These are phyloP conservation scores for Lasioglossum pauxillum DNA, from an alignment of 2,888 invertebrate genomes.

Conservation along the genomic window DNA sequence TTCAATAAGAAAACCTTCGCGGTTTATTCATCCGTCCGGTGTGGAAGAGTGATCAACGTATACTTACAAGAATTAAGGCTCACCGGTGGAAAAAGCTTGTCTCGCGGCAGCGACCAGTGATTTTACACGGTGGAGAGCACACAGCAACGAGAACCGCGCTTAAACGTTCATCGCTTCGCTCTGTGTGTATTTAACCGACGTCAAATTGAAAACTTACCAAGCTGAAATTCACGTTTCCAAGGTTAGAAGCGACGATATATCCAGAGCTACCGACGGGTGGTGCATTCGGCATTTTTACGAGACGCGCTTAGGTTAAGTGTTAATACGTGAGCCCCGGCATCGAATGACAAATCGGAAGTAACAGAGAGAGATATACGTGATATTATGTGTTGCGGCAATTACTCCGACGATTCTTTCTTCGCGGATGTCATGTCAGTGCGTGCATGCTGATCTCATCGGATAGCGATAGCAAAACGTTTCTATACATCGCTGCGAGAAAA, in stretches of 20 bases:
- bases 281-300: constrained; percentile 27
- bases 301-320: constrained; percentile 57
- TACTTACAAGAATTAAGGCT: constrained; percentile 7
- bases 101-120: not conserved
- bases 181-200: constrained; percentile 19
- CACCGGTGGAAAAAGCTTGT: not conserved
- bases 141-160: not conserved
- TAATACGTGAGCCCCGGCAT: constrained; percentile 12
- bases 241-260: constrained; percentile 29
- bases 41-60: constrained; percentile 29
- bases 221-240: constrained; percentile 25
- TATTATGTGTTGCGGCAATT: constrained; percentile 22
- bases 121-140: constrained; percentile 5
- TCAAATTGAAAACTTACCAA: constrained; percentile 9
- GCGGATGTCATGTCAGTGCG: not conserved
- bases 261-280: not conserved
- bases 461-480: constrained; percentile 14
- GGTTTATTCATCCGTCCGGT: constrained; percentile 45
- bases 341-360: constrained; percentile 31
- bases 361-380: not conserved
- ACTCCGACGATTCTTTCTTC: constrained; percentile 10
- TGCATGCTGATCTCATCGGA: not conserved
- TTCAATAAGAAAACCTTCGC: constrained; percentile 20
- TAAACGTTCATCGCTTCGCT: constrained; percentile 11
- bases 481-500: constrained; percentile 10